A percentile compares a stretch with the other conserved stretches of the same genome.
Conservation (phyloP, 1,140 invertebrate species). For the Venturia canescens region DNA sequence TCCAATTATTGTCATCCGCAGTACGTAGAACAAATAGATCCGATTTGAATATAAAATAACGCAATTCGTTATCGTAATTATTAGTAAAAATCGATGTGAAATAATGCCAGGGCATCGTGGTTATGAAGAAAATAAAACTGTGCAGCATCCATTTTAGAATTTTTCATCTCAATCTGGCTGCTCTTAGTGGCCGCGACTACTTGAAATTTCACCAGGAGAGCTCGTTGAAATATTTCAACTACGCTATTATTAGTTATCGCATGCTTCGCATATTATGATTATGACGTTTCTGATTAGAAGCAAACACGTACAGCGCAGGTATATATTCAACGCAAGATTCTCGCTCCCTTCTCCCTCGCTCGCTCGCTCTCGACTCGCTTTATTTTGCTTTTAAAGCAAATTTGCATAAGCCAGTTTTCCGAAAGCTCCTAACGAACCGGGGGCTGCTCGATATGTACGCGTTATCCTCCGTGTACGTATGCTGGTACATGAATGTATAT, state of each 20-base stretch:
- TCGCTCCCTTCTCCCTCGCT: background rate
- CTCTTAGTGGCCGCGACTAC: constrained; percentile 1
- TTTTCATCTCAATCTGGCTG: background rate
- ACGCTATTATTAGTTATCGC: background rate
- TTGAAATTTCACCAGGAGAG: constrained; percentile 4
- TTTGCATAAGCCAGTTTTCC: constrained; percentile 39
- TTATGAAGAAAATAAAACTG: background rate
- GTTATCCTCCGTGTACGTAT: background rate
- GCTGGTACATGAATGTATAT: background rate
- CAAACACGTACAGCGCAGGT: background rate
- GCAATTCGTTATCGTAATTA: no score
- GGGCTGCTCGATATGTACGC: no score
- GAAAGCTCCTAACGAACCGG: constrained; percentile 33
- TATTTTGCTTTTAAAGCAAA: constrained; percentile 15
- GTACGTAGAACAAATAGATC: no score
- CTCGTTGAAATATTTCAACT: background rate
- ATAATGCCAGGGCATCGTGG: background rate
- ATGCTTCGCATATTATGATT: constrained; percentile 4
- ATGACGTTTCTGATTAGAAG: constrained; percentile 3
- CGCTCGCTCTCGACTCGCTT: background rate
- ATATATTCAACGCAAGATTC: constrained; percentile 2
- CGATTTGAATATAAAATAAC: no score
- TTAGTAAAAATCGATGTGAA: background rate
- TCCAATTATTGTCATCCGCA: no score
- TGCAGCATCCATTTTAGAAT: background rate